These are phyloP conservation scores for Notodonta ziczac DNA, from an alignment of 2,888 invertebrate species.

Conservation along the genomic window DNA sequence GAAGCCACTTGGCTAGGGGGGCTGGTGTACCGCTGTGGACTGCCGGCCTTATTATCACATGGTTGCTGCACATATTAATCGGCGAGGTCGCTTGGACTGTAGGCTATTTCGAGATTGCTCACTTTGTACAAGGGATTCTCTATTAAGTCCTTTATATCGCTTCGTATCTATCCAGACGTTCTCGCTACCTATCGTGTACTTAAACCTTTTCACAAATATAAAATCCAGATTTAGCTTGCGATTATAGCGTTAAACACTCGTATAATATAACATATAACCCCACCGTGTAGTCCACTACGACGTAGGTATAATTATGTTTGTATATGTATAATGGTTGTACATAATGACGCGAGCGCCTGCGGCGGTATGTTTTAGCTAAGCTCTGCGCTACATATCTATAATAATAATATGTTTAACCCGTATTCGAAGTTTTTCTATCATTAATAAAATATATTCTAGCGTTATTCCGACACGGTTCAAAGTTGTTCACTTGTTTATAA, in stretches of 20 bases:
- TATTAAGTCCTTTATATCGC: conserved; percentile 79
- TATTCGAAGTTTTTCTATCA: conserved; percentile 76
- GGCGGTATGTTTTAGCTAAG: conserved; percentile 69
- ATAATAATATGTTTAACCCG: conserved; percentile 61
- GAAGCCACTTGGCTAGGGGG: no score
- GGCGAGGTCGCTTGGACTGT: conserved; percentile 75
- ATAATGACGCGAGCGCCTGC: conserved; percentile 67
- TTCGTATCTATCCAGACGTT: conserved; percentile 72
- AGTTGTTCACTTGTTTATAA: conserved; percentile 82
- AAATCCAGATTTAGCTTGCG: conserved; percentile 77
- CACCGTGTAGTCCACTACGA: conserved; percentile 60
- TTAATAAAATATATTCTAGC: conserved; percentile 70
- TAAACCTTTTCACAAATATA: conserved; percentile 62
- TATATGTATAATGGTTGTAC: conserved; percentile 68
- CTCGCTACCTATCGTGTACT: conserved; percentile 63
- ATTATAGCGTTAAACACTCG: conserved; percentile 70
- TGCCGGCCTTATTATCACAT: conserved; percentile 59
- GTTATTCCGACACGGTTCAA: conserved; percentile 79
- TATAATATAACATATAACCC: conserved; percentile 61
- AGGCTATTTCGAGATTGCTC: conserved; percentile 80
- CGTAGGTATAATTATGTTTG: conserved; percentile 51
- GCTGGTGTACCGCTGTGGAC: no score
- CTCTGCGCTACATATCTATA: conserved; percentile 81
- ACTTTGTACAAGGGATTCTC: conserved; percentile 81
- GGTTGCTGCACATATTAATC: conserved; percentile 78